Percentiles rank a stretch among this genome's conserved stretches.
Conservation (phyloP, 1,140 invertebrate species). For the Cotesia vestalis region DNA sequence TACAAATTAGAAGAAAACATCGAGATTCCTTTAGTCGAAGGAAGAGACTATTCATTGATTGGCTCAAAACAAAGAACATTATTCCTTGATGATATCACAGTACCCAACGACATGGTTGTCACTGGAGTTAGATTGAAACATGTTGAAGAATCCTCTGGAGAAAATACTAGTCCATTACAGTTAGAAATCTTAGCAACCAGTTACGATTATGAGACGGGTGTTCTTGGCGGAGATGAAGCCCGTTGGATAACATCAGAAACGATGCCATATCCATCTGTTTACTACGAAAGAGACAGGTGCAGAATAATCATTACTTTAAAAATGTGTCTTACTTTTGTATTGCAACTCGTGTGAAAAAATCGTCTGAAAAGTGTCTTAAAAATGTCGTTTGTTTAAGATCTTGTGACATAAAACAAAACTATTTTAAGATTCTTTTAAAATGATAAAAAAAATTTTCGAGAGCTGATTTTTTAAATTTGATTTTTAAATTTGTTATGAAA, state of each 20-base stretch:
- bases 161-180: neutral
- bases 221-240: neutral
- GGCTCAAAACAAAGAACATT: neutral
- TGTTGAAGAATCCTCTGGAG: neutral
- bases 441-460: too few species aligned
- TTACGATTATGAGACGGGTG: neutral
- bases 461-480: too few species aligned
- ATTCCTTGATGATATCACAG: neutral
- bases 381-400: too few species aligned
- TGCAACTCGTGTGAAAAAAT: too few species aligned
- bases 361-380: too few species aligned
- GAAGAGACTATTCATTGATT: neutral
- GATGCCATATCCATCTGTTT: neutral
- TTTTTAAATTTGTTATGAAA: too few species aligned
- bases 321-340: neutral
- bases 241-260: conserved; percentile 10
- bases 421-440: too few species aligned
- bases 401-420: too few species aligned
- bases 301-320: neutral
- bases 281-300: neutral
- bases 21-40: neutral
- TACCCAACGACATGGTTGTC: neutral
- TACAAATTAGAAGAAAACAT: neutral
- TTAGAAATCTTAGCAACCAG: neutral
- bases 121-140: neutral